Evolutionary conservation across 2,888 invertebrate species (phyloP), one percentile per base, ranked within the genome.

Genomic region (Lacanobia wlatinum): DNA sequence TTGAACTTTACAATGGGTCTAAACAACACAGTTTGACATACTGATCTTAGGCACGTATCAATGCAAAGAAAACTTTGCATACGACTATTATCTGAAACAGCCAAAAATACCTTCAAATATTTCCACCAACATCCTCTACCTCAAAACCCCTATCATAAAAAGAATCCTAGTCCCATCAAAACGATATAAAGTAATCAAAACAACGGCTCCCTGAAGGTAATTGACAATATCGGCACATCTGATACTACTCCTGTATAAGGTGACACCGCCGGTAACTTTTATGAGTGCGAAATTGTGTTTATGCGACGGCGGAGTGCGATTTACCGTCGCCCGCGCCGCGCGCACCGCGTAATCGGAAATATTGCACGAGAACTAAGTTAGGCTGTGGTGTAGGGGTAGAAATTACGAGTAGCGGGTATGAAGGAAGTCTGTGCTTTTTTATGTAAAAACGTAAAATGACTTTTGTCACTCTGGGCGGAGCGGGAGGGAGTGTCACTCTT

Each of bases 241-340:
- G 78, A 82, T 34, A 53, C 65, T 46, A 64, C 60, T 62, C 53
- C 78, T 76, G 77, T 84, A 82, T 85, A 87, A 87, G 88, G 86
- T 85, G 90, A 88, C 90, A 85, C 82, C 84, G 88, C 82, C 94
- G 94, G 92, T 96, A 95, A 96, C 95, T 96, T 96, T 96, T 96
- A 96, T 95, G 96, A 95, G 94, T 91, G 90, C 90, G 90, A 94
- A 95, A 96, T 96, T 96, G 95, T 95, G 94, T 96, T 96, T 96
- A 96, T 94, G 93, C 89, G 89, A 88, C 88, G 87, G 87, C 88
- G 88, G 90, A 91, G 92, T 90, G 92, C 93, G 94, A 94, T 94
- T 95, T 94, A 92, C 92, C 91, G 91, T 75, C 76, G 59, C 75
- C 77, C 75, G 76, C 68, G 73, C 56, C 84, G 76, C 65, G 70